Base-by-base conservation (phyloP, 2,888 invertebrate genomes). In the Drosophila maculinotata region DNA sequence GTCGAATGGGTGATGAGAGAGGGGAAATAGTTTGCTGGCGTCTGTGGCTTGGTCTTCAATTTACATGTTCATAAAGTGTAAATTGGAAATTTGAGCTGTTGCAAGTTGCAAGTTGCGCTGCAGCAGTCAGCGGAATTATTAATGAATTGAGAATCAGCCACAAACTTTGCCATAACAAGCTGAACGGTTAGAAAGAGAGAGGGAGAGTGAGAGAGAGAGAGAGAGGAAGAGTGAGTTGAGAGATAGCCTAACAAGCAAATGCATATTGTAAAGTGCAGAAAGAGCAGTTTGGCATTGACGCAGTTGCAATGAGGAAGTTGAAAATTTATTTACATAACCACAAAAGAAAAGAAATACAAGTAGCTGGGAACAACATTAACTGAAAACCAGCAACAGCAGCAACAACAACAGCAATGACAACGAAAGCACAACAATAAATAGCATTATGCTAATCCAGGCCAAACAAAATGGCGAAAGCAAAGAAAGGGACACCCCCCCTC, bases 381-480 rank as follows among this genome's bases (percentile, higher is more conserved):
- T 80, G 76, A 30, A 60, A 65, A 56, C 73, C 68, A 65, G 28
- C 65, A 67, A 53, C 45, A 60, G 52, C 62, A 59, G 30, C 45
- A 48, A 39, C 20, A 53, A 10, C 7, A 54, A 41, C 44, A 39
- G 47, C 45, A 64, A 76, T 77, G 78, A 77, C 75, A 77, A 76
- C 69, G 63, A 84, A 83, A 87, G 82, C 72, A 87, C 79, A 85
- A 83, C 83, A 83, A 83, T 87, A 83, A 87, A 87, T 83, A 83
- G 82, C 83, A 87, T 87, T 87, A 83, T 83, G 83, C 86, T 83
- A 83, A 83, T 87, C 83, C 83, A 85, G 86, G 83, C 79, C 83
- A 83, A 83, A 87, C 87, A 85, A 79, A 83, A 87, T 87, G 85
- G 81, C 87, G 68, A 78, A 72, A 73, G 82, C 76, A 81, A 87